Percentiles rank a stretch among this genome's conserved stretches.
These are phyloP conservation scores for Phymatocera aterrima DNA, from an alignment of 2,888 invertebrate species.

Conservation along the genomic window DNA sequence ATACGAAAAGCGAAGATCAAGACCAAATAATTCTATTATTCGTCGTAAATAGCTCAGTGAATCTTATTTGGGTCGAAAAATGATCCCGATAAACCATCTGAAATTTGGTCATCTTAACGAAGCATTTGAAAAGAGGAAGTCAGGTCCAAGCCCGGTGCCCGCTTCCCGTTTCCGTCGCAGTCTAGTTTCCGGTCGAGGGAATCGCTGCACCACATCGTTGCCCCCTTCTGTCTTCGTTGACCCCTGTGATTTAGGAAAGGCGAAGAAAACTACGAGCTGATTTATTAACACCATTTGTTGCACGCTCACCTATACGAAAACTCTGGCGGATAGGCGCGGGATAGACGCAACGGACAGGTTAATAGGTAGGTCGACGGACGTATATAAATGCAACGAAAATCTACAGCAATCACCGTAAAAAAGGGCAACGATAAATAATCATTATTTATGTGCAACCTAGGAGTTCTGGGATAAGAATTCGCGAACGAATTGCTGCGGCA, in stretches of 20 bases:
- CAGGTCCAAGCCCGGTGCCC: not conserved
- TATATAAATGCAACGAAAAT: not conserved
- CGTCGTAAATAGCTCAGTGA: not conserved
- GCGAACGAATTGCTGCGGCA: not conserved
- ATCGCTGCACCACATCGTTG: constrained; percentile 26
- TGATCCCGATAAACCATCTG: not conserved
- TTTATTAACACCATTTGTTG: constrained; percentile 42
- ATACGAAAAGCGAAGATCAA: not conserved
- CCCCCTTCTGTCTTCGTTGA: constrained; percentile 32
- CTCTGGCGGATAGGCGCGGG: not conserved
- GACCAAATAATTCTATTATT: not conserved
- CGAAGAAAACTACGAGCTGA: constrained; percentile 39
- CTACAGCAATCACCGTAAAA: not conserved
- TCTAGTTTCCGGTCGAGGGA: constrained; percentile 36
- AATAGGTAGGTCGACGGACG: not conserved
- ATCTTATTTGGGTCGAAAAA: constrained; percentile 1
- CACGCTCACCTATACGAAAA: not conserved
- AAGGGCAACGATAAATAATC: not conserved
- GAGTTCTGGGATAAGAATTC: not conserved
- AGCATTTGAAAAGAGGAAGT: constrained; percentile 6
- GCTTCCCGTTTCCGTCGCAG: constrained; percentile 27
- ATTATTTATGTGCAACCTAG: not conserved
- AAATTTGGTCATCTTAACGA: not conserved
- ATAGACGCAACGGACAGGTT: not conserved
- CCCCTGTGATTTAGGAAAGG: constrained; percentile 39